Base-by-base conservation (phyloP, 2,113 vertebrate species). In the Stegostoma tigrinum region DNA sequence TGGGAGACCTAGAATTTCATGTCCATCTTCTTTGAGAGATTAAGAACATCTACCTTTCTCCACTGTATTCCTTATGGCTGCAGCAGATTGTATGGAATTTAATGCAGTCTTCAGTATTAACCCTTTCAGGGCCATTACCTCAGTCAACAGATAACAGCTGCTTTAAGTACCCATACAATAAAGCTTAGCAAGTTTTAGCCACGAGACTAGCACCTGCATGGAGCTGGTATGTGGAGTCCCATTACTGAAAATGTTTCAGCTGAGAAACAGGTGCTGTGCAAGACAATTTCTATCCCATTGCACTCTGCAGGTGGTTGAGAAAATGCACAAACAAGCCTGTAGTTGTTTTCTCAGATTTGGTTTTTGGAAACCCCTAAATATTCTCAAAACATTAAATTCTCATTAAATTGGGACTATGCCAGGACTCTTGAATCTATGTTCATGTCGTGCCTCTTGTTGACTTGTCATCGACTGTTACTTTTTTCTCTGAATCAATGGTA, bases 361-460 rank as follows among this genome's bases (percentile, higher is more conserved):
- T 27, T 72, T 61, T 72, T 42, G 80, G 38, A 93, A 93, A 66
- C 61, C 10, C 34, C 64, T 67, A 66, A 93, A 38, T 61, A 24
- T 34, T 61, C 52, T 93, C 89, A 23, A 10, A 93, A 93, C 38
- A 93, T 67, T 66, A 93, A 93, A 93, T 90, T 61, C 52, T 90
- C 87, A 55, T 61, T 34, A 7, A 61, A 90, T 17, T 66, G 89
- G 89, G 19, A 38, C 19, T 1, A 66, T 38, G 34, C 61, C 89
- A 93, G n/a, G 42, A 38, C 5, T 66, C 15, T 66, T 66, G 64
- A 66, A 66, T 64, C n/a, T 38, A 21, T 67, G 66, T 93, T 66
- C 34, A 67, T n/a, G 34, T 67, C 21, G 19, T 67, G 80, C 38
- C 17, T 83, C n/a, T 83, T 83, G 38, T 45, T 83, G 80, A 19